phyloP scores from a whole-genome alignment of 2,113 vertebrate species.

The Hippoglossus stenolepis region DNA sequence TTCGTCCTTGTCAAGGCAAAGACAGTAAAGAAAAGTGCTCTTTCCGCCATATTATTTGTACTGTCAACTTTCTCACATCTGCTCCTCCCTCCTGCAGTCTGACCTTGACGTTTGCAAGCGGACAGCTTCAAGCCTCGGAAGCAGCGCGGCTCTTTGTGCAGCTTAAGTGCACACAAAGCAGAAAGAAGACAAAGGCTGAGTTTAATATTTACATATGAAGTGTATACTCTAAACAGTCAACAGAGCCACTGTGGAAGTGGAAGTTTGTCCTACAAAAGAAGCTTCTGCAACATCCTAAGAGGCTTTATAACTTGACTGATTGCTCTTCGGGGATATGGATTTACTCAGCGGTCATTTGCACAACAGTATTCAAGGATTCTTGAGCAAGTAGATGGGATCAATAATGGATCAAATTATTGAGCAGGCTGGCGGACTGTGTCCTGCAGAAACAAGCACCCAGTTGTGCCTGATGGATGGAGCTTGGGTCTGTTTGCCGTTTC shows the following conservation, averaged over 20 bases:
- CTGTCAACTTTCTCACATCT: constrained; percentile 33
- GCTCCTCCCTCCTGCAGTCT: constrained; percentile 7
- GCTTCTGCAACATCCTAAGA: neutral
- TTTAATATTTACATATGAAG: neutral
- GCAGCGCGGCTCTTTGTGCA: constrained; percentile 7
- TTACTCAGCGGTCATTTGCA: constrained; percentile 2
- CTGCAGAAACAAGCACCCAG: constrained; percentile 34
- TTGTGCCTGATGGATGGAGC: neutral
- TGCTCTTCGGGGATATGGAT: constrained; percentile 3
- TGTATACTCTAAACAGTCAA: neutral
- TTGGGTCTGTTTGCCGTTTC: constrained; percentile 60
- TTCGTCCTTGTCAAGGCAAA: constrained; percentile 49
- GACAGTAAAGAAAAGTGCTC: constrained; percentile 36
- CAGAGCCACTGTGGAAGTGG: neutral
- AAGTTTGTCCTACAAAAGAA: neutral
- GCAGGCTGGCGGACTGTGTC: neutral
- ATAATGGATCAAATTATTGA: constrained; percentile 21
- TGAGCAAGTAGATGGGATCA: constrained; percentile 18
- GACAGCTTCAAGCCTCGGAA: constrained; percentile 23
- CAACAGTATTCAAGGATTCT: neutral
- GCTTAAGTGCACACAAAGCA: neutral
- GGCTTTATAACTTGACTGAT: constrained; percentile 7
- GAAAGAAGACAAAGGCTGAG: neutral
- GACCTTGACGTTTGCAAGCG: constrained; percentile 41
- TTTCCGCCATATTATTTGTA: constrained; percentile 38